These are phyloP conservation scores for Bombycilla garrulus DNA, from an alignment of 2,113 vertebrate species.

Conservation along the genomic window DNA sequence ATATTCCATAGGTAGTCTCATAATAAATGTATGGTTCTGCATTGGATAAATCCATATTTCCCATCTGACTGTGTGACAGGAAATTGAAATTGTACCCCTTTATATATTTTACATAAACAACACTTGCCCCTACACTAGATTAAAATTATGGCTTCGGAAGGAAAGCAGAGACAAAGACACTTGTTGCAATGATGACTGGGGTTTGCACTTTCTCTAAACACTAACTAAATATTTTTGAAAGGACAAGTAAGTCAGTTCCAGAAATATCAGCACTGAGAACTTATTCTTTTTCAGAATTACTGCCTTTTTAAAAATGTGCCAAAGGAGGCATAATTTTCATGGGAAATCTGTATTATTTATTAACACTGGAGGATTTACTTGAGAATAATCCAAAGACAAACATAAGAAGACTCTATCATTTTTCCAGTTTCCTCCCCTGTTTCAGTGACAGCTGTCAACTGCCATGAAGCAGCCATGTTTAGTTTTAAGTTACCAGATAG, in stretches of 20 bases:
- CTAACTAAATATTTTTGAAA: neutral
- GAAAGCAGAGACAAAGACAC: neutral
- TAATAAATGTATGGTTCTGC: neutral
- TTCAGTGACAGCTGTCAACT: neutral
- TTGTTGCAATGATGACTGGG: neutral
- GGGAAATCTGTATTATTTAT: neutral
- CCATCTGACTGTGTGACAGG: neutral
- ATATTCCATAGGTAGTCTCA: neutral
- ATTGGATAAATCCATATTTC: neutral
- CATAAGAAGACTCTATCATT: neutral
- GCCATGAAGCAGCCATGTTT: neutral
- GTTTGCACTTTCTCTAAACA: neutral
- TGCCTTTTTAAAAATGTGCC: neutral
- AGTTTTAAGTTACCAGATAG: neutral
- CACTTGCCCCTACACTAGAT: neutral
- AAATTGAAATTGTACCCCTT: neutral
- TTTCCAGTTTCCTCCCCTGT: neutral
- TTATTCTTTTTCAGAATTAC: neutral
- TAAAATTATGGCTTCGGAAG: neutral
- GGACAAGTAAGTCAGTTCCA: neutral
- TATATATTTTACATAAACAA: neutral
- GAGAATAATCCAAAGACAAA: conserved; percentile 17
- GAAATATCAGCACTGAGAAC: neutral
- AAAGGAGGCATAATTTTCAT: neutral
- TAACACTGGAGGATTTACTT: neutral